Evolutionary conservation across 2,113 vertebrate species (phyloP).

Genomic region (Lepisosteus osseus): DNA sequence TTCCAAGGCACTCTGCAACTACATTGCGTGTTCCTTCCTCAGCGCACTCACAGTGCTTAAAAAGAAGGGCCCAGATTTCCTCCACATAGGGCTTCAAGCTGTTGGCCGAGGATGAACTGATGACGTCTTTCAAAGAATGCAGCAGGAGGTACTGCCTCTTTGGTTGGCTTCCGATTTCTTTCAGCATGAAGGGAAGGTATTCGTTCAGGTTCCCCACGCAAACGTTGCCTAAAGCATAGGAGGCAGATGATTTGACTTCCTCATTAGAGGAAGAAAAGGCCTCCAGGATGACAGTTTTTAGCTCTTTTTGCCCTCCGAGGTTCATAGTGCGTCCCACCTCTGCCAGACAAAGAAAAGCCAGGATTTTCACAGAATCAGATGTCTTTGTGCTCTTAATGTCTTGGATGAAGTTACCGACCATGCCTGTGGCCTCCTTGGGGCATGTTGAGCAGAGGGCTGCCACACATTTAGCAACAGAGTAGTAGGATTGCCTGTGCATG

Average conservation of each 20-base stretch:
- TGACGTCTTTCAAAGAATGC: constrained; percentile 84
- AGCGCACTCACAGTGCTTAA: constrained; percentile 77
- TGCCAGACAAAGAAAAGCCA: constrained; percentile 83
- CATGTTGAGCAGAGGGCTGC: constrained; percentile 75
- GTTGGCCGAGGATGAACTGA: constrained; percentile 70
- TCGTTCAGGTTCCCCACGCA: constrained; percentile 78
- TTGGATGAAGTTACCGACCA: constrained; percentile 70
- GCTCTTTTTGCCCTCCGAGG: constrained; percentile 76
- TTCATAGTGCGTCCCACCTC: constrained; percentile 79
- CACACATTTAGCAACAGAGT: constrained; percentile 80
- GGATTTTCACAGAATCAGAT: constrained; percentile 69
- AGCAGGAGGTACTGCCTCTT: constrained; percentile 85
- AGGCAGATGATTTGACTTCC: constrained; percentile 84
- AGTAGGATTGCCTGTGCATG: constrained; percentile 78
- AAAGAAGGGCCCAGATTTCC: constrained; percentile 85
- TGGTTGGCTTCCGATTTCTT: constrained; percentile 79
- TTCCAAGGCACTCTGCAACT: constrained; percentile 87
- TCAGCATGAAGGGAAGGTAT: constrained; percentile 84
- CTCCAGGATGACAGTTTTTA: constrained; percentile 80
- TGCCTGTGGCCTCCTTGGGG: constrained; percentile 70
- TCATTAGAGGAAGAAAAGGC: constrained; percentile 81
- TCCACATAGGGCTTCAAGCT: constrained; percentile 76
- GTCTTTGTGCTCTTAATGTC: constrained; percentile 73
- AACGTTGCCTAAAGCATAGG: constrained; percentile 80
- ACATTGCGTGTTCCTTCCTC: constrained; percentile 89